phyloP scores from a whole-genome alignment of 2,888 invertebrate genomes.

The Tiphia femorata region DNA sequence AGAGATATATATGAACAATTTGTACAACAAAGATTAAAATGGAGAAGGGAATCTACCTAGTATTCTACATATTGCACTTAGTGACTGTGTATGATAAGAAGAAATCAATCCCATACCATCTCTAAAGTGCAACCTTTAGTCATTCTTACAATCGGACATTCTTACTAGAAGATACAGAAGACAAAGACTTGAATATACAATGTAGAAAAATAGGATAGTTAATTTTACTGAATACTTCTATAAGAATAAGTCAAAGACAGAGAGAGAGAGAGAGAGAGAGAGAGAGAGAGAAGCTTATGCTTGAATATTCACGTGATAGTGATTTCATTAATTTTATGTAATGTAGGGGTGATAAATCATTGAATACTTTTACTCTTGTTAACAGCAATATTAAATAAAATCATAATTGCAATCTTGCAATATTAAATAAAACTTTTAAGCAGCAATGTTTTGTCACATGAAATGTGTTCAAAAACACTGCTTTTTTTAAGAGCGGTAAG shows the following conservation, averaged over 20 bases:
- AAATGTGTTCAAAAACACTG: too few relatives aligned
- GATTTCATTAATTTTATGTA: not conserved
- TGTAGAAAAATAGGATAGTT: slow-evolving; percentile 64
- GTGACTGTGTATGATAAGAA: slow-evolving; percentile 25
- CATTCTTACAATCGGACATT: slow-evolving; percentile 6
- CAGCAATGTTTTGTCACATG: too few relatives aligned
- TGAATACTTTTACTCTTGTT: too few relatives aligned
- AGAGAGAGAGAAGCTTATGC: too few relatives aligned
- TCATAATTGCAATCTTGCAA: too few relatives aligned
- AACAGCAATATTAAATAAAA: too few relatives aligned
- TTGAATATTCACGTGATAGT: too few relatives aligned
- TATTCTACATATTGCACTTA: slow-evolving; percentile 49
- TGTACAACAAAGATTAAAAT: slow-evolving; percentile 54
- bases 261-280: not conserved
- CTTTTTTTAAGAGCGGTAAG: too few relatives aligned
- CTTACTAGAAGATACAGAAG: slow-evolving; percentile 19
- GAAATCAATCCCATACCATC: too few relatives aligned
- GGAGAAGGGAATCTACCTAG: slow-evolving; percentile 35
- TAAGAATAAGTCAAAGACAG: not conserved
- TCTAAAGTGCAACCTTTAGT: slow-evolving; percentile 1
- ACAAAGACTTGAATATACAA: slow-evolving; percentile 46
- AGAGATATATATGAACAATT: slow-evolving; percentile 58
- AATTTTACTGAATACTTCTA: slow-evolving; percentile 34
- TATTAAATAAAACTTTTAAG: too few relatives aligned
- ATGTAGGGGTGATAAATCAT: too few relatives aligned